Evolutionary conservation across 2,797 vertebrate genomes (phyloP).

Genomic region (Percopsis omiscomaycus): DNA sequence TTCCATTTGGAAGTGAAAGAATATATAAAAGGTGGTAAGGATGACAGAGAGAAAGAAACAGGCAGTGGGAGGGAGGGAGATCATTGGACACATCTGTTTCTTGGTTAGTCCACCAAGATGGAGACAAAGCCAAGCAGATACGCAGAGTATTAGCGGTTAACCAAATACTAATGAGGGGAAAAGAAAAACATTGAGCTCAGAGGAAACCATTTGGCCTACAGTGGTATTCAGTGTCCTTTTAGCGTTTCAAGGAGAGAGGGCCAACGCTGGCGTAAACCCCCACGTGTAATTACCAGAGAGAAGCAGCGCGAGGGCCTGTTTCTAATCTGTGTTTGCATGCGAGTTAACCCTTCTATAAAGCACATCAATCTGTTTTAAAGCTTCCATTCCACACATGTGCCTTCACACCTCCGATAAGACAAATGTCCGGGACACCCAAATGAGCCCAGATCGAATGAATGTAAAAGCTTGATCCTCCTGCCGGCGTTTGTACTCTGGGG

Average conservation of each 20-base stretch:
- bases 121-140: slow-evolving; percentile 73
- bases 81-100: slow-evolving; percentile 71
- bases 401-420: slow-evolving; percentile 55
- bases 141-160: slow-evolving; percentile 79
- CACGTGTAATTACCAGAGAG: slow-evolving; percentile 66
- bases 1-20: slow-evolving; percentile 69
- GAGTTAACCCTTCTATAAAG: slow-evolving; percentile 30
- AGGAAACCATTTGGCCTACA: slow-evolving; percentile 74
- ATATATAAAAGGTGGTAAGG: slow-evolving; percentile 47
- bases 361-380: slow-evolving; percentile 41
- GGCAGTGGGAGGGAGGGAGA: slow-evolving; percentile 37
- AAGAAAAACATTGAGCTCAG: slow-evolving; percentile 77
- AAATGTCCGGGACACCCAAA: slow-evolving; percentile 35
- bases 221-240: slow-evolving; percentile 57
- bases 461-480: slow-evolving; percentile 50
- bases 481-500: slow-evolving; percentile 57
- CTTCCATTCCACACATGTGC: slow-evolving; percentile 43
- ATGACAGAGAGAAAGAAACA: slow-evolving; percentile 37
- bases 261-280: slow-evolving; percentile 65
- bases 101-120: slow-evolving; percentile 67
- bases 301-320: slow-evolving; percentile 46
- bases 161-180: slow-evolving; percentile 80
- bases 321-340: slow-evolving; percentile 55
- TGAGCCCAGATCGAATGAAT: slow-evolving; percentile 44
- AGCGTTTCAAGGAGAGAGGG: slow-evolving; percentile 66